A percentile compares a stretch with the other conserved stretches of the same genome.
Evolutionary conservation across 2,113 vertebrate genomes (phyloP).

Genomic region (Laticauda laticaudata): DNA sequence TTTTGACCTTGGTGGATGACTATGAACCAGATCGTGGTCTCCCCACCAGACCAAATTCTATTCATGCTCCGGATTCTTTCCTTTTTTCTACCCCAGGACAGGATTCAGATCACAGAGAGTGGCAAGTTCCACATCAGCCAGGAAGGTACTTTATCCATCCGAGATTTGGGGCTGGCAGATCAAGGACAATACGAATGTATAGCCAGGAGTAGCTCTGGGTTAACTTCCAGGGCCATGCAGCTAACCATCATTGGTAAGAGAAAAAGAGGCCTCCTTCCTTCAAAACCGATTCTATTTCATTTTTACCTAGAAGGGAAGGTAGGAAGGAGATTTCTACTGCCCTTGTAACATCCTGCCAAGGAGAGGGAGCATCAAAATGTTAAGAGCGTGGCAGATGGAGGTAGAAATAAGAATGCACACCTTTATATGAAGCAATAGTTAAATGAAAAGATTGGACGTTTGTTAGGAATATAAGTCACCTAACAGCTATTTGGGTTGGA

Average conservation of each 20-base stretch:
- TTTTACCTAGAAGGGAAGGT: neutral
- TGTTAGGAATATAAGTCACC: too few species aligned
- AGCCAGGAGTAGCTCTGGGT: constrained; percentile 68
- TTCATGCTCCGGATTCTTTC: neutral
- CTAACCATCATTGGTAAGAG: constrained; percentile 64
- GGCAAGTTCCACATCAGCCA: constrained; percentile 68
- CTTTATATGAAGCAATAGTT: too few species aligned
- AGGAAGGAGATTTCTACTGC: neutral
- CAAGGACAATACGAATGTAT: constrained; percentile 71
- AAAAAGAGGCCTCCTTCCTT: neutral
- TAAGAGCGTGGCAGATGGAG: too few species aligned
- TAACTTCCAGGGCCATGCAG: constrained; percentile 66
- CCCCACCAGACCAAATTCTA: neutral
- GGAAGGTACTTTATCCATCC: constrained; percentile 65
- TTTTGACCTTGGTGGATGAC: neutral
- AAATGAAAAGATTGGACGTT: too few species aligned
- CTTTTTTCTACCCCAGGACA: constrained; percentile 54
- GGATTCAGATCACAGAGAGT: constrained; percentile 71
- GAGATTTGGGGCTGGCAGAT: constrained; percentile 67
- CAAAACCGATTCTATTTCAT: neutral
- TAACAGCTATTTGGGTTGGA: too few species aligned
- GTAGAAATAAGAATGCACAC: too few species aligned
- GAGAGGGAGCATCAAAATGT: neutral
- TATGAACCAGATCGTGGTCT: neutral
- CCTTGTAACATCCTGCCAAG: neutral